phyloP scores from a whole-genome alignment of 2,888 invertebrate genomes.

The Trisateles emortualis region DNA sequence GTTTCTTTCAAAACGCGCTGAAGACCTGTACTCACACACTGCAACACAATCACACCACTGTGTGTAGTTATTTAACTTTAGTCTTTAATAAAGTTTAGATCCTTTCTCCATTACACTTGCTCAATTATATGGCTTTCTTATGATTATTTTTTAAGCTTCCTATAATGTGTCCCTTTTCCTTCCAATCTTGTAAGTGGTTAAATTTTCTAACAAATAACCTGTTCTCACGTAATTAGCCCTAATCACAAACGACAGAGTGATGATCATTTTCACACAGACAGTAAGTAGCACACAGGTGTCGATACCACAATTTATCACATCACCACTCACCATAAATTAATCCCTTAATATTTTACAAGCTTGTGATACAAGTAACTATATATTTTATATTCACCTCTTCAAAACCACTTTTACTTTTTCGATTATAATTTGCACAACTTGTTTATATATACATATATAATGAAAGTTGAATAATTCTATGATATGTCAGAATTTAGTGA shows the following conservation, averaged over 20 bases:
- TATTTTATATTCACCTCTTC: slow-evolving; percentile 3
- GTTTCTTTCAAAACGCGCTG: too few relatives aligned
- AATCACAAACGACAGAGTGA: not conserved
- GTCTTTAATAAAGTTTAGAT: too few relatives aligned
- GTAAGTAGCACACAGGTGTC: not conserved
- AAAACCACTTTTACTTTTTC: slow-evolving; percentile 46
- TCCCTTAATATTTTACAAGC: slow-evolving; percentile 3
- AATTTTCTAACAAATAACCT: not conserved
- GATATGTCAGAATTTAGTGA: slow-evolving; percentile 16
- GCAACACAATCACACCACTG: too few relatives aligned
- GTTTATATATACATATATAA: slow-evolving; percentile 24
- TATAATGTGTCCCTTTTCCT: too few relatives aligned
- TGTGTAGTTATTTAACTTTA: too few relatives aligned
- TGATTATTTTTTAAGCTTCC: too few relatives aligned
- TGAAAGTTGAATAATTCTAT: slow-evolving; percentile 45
- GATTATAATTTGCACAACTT: slow-evolving; percentile 33
- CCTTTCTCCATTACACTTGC: too few relatives aligned
- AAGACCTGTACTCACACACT: too few relatives aligned
- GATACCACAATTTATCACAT: not conserved
- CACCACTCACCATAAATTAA: not conserved
- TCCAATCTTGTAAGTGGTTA: too few relatives aligned
- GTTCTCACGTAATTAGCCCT: not conserved
- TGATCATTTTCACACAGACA: not conserved
- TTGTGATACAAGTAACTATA: not conserved
- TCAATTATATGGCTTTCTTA: too few relatives aligned